Evolutionary conservation across 2,113 vertebrate species (phyloP).

Genomic region (Choloepus hoffmanni): DNA sequence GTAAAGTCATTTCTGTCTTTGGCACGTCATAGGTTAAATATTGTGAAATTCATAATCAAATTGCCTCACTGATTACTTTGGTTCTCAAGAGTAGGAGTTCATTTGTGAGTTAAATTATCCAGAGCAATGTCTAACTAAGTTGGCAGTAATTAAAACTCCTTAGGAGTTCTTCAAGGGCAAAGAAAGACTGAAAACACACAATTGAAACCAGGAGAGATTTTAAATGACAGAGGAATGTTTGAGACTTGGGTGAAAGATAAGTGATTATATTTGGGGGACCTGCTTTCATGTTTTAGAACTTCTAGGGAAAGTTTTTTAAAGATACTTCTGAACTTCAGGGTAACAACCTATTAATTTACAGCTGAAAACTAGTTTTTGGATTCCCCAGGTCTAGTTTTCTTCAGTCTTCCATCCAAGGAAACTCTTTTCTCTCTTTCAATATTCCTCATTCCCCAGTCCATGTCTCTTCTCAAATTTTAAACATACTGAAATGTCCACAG

Average conservation of each 20-base stretch:
- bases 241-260: neutral
- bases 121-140: neutral
- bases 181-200: neutral
- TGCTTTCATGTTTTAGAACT: neutral
- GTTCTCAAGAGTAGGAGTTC: neutral
- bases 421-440: neutral
- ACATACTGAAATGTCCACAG: neutral
- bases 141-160: neutral
- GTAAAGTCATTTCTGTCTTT: neutral
- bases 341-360: neutral
- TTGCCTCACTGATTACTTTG: neutral
- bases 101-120: neutral
- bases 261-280: neutral
- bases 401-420: neutral
- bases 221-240: neutral
- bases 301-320: neutral
- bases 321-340: neutral
- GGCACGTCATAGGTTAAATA: neutral
- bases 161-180: constrained; percentile 29
- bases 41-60: neutral
- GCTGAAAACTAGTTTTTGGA: neutral
- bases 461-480: neutral
- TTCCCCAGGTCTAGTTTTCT: neutral
- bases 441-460: neutral
- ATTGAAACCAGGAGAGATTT: neutral